Evolutionary conservation across 2,113 vertebrate species (phyloP).

Genomic region (Chaenogobius annularis): DNA sequence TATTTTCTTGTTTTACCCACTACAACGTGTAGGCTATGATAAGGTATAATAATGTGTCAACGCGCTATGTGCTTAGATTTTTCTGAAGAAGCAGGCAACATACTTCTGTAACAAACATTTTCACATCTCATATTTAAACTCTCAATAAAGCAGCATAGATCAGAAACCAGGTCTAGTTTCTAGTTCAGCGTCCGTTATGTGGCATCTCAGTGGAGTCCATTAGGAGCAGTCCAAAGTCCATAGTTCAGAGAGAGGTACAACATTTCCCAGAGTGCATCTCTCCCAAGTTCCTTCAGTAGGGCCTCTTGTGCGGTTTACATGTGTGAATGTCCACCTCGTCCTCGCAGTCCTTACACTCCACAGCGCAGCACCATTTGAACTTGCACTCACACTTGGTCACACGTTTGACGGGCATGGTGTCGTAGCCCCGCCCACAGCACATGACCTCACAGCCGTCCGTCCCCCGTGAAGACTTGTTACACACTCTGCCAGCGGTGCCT

Average conservation of each 20-base stretch:
- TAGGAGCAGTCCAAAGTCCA: conserved; percentile 23
- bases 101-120: conserved; percentile 32
- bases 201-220: background rate
- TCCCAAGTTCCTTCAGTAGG: conserved; percentile 84
- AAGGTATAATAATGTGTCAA: conserved; percentile 3
- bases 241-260: conserved; percentile 36
- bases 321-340: conserved; percentile 95
- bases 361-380: conserved; percentile 98
- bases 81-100: background rate
- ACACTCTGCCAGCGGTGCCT: conserved; percentile 91
- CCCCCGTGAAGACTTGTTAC: conserved; percentile 89
- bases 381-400: conserved; percentile 97
- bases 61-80: conserved; percentile 15
- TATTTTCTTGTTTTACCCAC: background rate
- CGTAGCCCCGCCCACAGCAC: conserved; percentile 98
- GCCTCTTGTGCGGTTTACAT: conserved; percentile 93
- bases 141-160: conserved; percentile 42
- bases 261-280: conserved; percentile 22
- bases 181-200: conserved; percentile 45
- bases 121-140: conserved; percentile 25
- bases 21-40: background rate
- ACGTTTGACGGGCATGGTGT: conserved; percentile 92
- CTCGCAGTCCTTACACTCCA: conserved; percentile 93
- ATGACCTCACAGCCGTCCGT: conserved; percentile 96
- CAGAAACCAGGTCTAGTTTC: conserved; percentile 49